These are phyloP conservation scores for Noctilio leporinus DNA, from an alignment of 2,113 vertebrate species.

Conservation along the genomic window DNA sequence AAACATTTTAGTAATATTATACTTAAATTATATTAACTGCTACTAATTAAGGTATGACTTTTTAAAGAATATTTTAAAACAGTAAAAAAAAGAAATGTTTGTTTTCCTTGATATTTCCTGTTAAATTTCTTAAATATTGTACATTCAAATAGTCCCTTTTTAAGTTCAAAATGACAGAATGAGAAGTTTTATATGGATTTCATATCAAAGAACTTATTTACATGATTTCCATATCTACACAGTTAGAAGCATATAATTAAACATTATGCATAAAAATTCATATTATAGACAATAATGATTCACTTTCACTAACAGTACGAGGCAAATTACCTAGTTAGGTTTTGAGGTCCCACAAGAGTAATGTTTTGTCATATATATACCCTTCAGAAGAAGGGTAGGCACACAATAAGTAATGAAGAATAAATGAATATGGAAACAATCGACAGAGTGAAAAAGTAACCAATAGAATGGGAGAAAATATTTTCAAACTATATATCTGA, in stretches of 20 bases:
- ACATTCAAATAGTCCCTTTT: not conserved
- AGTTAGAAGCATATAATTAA: not conserved
- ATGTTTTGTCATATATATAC: not conserved
- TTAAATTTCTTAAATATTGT: not conserved
- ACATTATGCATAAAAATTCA: not conserved
- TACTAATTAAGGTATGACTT: not conserved
- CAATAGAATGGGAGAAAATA: not conserved
- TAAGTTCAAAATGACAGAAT: conserved; percentile 16
- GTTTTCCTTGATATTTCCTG: not conserved
- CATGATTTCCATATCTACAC: not conserved
- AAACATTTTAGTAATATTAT: not conserved
- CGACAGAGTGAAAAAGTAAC: not conserved
- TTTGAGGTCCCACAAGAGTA: not conserved
- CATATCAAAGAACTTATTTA: not conserved
- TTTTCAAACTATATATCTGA: not conserved
- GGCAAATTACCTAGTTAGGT: not conserved
- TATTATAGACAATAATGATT: not conserved
- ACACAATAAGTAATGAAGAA: not conserved
- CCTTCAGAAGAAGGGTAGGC: not conserved
- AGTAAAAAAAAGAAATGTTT: not conserved
- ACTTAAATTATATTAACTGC: not conserved
- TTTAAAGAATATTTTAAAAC: conserved; percentile 9
- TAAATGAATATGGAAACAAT: not conserved
- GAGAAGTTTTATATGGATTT: not conserved
- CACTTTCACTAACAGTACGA: not conserved